Evolutionary conservation across 2,888 invertebrate genomes (phyloP).

Genomic region (Caenorhabditis plicata): DNA sequence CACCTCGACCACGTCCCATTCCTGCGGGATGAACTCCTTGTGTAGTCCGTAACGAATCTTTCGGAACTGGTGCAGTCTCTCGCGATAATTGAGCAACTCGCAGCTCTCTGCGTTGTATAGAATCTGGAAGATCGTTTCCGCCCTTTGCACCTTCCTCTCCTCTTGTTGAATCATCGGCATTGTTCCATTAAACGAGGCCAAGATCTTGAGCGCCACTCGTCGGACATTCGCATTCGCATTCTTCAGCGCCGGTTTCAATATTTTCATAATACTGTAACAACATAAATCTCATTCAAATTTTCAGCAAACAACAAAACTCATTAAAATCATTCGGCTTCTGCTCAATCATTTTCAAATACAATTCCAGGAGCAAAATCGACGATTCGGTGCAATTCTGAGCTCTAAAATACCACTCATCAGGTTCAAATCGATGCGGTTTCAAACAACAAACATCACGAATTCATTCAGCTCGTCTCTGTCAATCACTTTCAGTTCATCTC

Average conservation of each 20-base stretch:
- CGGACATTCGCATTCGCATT: slow-evolving; percentile 29
- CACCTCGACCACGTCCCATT: slow-evolving; percentile 16
- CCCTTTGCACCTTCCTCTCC: slow-evolving; percentile 9
- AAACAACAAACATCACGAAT: slow-evolving; percentile 14
- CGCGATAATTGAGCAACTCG: slow-evolving; percentile 78
- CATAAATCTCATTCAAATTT: slow-evolving; percentile 13
- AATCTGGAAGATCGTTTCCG: slow-evolving; percentile 32
- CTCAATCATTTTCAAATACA: too few species aligned
- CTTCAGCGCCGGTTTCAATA: slow-evolving; percentile 24
- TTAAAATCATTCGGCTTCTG: too few species aligned
- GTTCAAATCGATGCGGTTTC: not conserved
- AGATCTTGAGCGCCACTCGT: slow-evolving; percentile 36
- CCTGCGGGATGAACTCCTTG: slow-evolving; percentile 32
- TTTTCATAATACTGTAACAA: slow-evolving; percentile 11
- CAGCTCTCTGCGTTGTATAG: slow-evolving; percentile 74
- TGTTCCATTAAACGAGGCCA: slow-evolving; percentile 32
- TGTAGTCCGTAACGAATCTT: slow-evolving; percentile 38
- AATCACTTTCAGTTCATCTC: slow-evolving; percentile 7
- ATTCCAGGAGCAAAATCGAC: slow-evolving; percentile 21
- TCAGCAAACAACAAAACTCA: slow-evolving; percentile 14
- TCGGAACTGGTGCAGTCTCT: slow-evolving; percentile 73
- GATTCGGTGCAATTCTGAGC: slow-evolving; percentile 25
- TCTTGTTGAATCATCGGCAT: slow-evolving; percentile 23
- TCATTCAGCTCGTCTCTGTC: slow-evolving; percentile 10
- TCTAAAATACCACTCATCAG: slow-evolving; percentile 3